Base-by-base conservation (phyloP, 2,888 invertebrate species). In the Melinaea marsaeus region DNA sequence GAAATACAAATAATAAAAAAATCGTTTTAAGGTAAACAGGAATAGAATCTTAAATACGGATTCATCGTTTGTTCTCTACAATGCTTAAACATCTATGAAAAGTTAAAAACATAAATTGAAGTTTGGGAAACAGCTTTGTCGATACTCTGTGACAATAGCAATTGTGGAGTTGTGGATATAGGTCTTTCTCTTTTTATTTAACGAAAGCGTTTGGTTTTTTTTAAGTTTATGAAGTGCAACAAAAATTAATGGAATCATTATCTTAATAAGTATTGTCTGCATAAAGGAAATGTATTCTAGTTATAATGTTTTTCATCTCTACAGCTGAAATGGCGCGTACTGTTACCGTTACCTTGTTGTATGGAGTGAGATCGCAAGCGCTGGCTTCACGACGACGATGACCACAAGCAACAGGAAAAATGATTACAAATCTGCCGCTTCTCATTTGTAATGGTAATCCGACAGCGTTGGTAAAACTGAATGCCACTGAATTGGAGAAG, bases 391-490 rank as follows among this genome's bases (percentile, higher is more conserved):
- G 78, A 79, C 76, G 81, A 77, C 89, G 89, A 90, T 90, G 90
- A 88, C 90, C 83, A 76, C 82, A 83, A 83, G 77, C 79, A 76
- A 77, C 76, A 77, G 78, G 84, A 79, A 91, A 81, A 78, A 94
- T 94, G 93, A 93, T 94, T 84, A 94, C 95, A 69, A 94, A 94
- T 84, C 88, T 95, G 80, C 95, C 95, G 72, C 91, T 95, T 73
- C 85, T 95, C 60, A 94, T 95, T 76, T 93, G 93, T 69, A 93
- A 93, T 78, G 95, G 95, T 72, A 93, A 94, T 80, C 95, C 95
- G 57, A 93, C 93, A 61, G 93, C 94, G 57, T 81, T 95, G 72
- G 91, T 92, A 67, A 92, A 92, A 77, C 93, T 94, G 72, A 90
- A 92, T 37, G 88, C 92, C 78, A 85, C 82, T 63, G 93, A 94